Base-by-base conservation (phyloP, 1,140 invertebrate genomes). In the Drosophila cardini region DNA sequence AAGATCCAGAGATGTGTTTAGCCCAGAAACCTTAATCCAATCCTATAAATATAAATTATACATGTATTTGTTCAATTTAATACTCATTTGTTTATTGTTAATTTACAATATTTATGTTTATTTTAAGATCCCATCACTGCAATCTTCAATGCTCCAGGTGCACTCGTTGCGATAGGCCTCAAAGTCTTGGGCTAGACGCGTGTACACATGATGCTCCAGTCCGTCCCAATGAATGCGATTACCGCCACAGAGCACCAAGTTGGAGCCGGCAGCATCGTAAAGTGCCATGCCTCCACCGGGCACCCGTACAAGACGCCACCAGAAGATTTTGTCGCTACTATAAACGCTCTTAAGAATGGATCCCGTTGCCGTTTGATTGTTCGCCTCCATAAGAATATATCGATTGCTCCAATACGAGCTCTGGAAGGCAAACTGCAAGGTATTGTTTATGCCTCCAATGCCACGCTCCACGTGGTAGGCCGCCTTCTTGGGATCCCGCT, bases 131-230 rank as follows among this genome's bases (percentile, higher is more conserved):
- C 58, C 61, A 68, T 87, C 76, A 32, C 79, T 83, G 72, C 89
- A 91, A 36, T 91, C 81, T 42, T 91, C 89, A 2, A 91, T 42
- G 5, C 58, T 70, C 89, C 89, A 91, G 11, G 76, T 69, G 70
- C 89, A 91, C 34, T 91, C 80, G 1, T 9, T 45, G 18, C 57
- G 75, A 73, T 85, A 50, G 2, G 42, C 13, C 0, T 13, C 15
- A 13, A 90, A 72, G 1, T 79, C 73, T 4, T 21, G n/a, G 7
- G 68, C 75, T 0, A 34, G 45, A 1, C 89, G 74, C 0, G 89
- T 89, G 55, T 91, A 91, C 0, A 85, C 80, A 74, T 91, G 73
- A 4, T 69, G 73, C 55, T 91, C 89, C 21, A 57, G 57, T 36
- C 68, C 55, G 43, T 78, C 74, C 80, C 89, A 91, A 26, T 82